These are phyloP conservation scores for Alsophila aescularia DNA, from an alignment of 2,888 invertebrate species.

Conservation along the genomic window DNA sequence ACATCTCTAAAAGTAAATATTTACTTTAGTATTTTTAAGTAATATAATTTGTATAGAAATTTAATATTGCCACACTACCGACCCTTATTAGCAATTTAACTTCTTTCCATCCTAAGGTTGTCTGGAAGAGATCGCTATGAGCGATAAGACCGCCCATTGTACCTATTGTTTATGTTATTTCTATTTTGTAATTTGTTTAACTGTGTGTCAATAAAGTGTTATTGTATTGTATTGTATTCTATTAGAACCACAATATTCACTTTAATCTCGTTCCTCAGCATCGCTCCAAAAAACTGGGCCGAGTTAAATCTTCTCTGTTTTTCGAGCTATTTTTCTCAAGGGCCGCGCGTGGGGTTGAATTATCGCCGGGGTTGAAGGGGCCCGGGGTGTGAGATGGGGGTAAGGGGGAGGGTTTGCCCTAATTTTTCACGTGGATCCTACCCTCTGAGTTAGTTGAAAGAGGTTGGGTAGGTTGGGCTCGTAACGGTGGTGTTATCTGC, in stretches of 20 bases:
- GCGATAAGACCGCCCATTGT: too few relatives aligned
- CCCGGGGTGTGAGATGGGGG: conserved; percentile 42
- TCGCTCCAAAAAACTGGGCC: conserved; percentile 55
- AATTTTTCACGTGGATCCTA: conserved; percentile 68
- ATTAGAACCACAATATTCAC: conserved; percentile 7
- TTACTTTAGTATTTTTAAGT: too few relatives aligned
- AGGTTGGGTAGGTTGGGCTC: conserved; percentile 50
- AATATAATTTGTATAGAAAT: too few relatives aligned
- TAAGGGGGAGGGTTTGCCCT: conserved; percentile 63
- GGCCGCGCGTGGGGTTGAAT: conserved; percentile 68
- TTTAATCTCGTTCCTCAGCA: conserved; percentile 42
- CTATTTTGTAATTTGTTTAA: too few relatives aligned
- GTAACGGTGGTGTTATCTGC: conserved; percentile 39
- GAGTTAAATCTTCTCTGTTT: conserved; percentile 78
- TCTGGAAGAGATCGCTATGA: too few relatives aligned
- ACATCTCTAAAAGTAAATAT: too few relatives aligned
- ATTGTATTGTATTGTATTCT: too few relatives aligned
- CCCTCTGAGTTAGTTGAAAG: conserved; percentile 66
- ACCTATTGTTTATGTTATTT: too few relatives aligned
- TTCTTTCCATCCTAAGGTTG: too few relatives aligned
- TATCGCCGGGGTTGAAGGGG: conserved; percentile 52
- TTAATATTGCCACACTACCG: too few relatives aligned
- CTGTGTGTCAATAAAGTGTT: too few relatives aligned
- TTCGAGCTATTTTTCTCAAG: conserved; percentile 83
- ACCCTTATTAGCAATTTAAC: too few relatives aligned